Evolutionary conservation across 2,797 vertebrate genomes (phyloP).

Genomic region (Oophaga sylvatica): DNA sequence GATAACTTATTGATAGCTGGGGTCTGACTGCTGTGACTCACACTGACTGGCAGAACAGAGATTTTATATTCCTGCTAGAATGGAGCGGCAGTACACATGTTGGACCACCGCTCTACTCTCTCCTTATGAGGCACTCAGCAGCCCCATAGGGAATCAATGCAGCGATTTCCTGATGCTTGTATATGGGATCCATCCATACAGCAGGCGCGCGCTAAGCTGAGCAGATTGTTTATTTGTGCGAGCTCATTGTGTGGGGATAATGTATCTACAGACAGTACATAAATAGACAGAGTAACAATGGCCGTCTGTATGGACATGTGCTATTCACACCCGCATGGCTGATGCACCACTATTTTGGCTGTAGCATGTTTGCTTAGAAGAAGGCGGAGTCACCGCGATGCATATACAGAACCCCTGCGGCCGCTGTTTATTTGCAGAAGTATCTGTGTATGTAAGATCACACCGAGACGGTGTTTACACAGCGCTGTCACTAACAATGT

Average conservation of each 20-base stretch:
- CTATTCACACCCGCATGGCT: conserved; percentile 44
- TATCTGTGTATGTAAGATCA: conserved; percentile 45
- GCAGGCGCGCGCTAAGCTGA: conserved; percentile 29
- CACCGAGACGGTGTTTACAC: conserved; percentile 49
- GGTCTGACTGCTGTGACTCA: too few relatives aligned
- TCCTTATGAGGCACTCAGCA: too few relatives aligned
- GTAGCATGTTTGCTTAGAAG: conserved; percentile 45
- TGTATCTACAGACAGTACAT: conserved; percentile 58
- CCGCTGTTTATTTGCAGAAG: conserved; percentile 56
- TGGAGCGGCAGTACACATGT: too few relatives aligned
- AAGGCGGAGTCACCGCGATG: conserved; percentile 18
- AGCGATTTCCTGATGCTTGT: conserved; percentile 9
- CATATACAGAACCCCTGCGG: conserved; percentile 52
- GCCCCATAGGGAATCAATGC: too few relatives aligned
- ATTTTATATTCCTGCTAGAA: too few relatives aligned
- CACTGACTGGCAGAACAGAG: too few relatives aligned
- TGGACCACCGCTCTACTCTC: too few relatives aligned
- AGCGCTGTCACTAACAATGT: conserved; percentile 45
- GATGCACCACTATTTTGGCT: conserved; percentile 34
- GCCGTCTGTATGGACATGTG: conserved; percentile 51
- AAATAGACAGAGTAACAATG: conserved; percentile 59
- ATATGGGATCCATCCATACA: conserved; percentile 37
- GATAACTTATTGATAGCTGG: too few relatives aligned
- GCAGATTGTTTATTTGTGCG: conserved; percentile 54
- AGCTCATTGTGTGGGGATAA: conserved; percentile 58